Evolutionary conservation across 2,797 vertebrate species (phyloP).

Genomic region (Smutsia temminckii): DNA sequence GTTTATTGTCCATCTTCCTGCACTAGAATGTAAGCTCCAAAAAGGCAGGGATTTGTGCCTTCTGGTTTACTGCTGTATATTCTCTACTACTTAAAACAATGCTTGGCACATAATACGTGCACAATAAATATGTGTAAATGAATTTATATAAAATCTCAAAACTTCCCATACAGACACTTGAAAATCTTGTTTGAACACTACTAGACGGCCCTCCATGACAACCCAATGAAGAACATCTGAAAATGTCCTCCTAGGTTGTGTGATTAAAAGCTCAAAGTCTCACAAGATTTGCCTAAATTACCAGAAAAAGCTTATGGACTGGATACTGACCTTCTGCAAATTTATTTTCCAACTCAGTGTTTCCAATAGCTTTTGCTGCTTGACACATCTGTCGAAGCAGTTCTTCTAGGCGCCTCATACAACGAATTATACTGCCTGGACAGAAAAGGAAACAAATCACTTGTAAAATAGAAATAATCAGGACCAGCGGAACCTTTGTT

Average conservation of each 20-base stretch:
- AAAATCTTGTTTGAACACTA: not conserved
- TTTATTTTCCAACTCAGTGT: slow-evolving; percentile 98
- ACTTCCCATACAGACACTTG: not conserved
- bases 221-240: not conserved
- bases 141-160: not conserved
- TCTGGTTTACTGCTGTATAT: not conserved
- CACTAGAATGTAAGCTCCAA: not conserved
- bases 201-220: not conserved
- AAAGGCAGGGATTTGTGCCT: not conserved
- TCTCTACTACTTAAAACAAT: slow-evolving; percentile 1
- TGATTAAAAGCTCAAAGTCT: not conserved
- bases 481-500: not conserved
- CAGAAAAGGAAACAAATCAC: slow-evolving; percentile 31
- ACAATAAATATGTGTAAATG: not conserved
- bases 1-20: not conserved
- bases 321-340: slow-evolving; percentile 91
- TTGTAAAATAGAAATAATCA: slow-evolving; percentile 37
- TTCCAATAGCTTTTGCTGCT: slow-evolving; percentile 98
- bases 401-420: slow-evolving; percentile 97
- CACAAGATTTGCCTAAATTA: not conserved
- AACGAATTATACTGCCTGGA: slow-evolving; percentile 90
- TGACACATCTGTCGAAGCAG: slow-evolving; percentile 98
- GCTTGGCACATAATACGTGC: not conserved
- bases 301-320: not conserved
- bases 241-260: not conserved